Conservation (phyloP, 2,113 vertebrate genomes). For the Phodopus roborovskii region DNA sequence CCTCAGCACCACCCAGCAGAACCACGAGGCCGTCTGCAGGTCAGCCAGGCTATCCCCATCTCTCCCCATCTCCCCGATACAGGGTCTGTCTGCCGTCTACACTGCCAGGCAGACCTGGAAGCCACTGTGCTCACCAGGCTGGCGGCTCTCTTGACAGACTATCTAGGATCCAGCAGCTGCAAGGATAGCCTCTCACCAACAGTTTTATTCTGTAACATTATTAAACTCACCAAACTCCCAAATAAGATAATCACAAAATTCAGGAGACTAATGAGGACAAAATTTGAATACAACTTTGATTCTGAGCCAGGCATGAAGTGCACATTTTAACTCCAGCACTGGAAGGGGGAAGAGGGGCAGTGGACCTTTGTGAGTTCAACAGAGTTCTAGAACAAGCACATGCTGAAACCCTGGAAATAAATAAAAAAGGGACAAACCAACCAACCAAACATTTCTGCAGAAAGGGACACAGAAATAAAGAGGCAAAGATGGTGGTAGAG, state of each 20-base stretch:
- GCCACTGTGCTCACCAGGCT: background rate
- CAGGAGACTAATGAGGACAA: background rate
- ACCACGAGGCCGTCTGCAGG: background rate
- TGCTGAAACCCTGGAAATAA: background rate
- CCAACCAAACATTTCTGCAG: background rate
- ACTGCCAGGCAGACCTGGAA: background rate
- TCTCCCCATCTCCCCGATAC: background rate
- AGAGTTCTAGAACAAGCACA: background rate
- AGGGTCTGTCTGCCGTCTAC: too few relatives aligned
- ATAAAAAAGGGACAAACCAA: background rate
- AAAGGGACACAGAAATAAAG: background rate
- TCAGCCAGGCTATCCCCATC: background rate
- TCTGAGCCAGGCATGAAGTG: background rate
- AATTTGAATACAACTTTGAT: background rate
- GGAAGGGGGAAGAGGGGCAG: background rate
- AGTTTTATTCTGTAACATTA: background rate
- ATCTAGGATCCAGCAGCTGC: accelerated
- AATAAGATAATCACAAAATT: background rate
- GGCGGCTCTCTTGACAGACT: background rate
- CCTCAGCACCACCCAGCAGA: background rate
- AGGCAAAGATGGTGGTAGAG: background rate
- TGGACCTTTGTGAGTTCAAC: background rate
- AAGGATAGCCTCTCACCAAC: background rate
- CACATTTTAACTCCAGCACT: background rate
- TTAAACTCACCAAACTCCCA: background rate